A percentile compares a stretch with the other conserved stretches of the same genome.
Evolutionary conservation across 2,797 vertebrate species (phyloP).

Genomic region (Mormyrus hasselquistii): DNA sequence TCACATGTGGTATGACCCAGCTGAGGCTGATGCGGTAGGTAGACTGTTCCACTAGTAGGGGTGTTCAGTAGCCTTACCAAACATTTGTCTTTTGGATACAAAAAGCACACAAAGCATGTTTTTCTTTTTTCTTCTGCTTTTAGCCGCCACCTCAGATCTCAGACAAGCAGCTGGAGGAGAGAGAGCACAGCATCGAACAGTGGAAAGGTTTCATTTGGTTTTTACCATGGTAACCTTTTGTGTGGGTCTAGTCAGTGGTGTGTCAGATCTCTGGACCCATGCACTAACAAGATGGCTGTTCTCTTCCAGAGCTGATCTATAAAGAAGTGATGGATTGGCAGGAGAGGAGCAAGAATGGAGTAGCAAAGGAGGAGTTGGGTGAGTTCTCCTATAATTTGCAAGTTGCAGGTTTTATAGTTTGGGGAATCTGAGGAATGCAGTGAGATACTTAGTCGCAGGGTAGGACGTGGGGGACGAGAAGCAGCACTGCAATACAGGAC

Average conservation of each 20-base stretch:
- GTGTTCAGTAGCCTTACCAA: background rate
- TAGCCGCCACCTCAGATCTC: slow-evolving; percentile 95
- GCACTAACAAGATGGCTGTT: background rate
- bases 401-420: background rate
- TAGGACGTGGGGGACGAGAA: background rate
- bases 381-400: background rate
- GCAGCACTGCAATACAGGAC: too few relatives aligned
- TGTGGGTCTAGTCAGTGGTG: background rate
- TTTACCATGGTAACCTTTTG: background rate
- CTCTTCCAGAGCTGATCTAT: slow-evolving; percentile 82
- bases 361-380: slow-evolving; percentile 77
- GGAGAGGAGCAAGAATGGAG: slow-evolving; percentile 92
- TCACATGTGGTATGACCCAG: slow-evolving; percentile 91
- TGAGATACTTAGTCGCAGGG: background rate
- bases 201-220: slow-evolving; percentile 80
- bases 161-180: slow-evolving; percentile 90
- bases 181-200: slow-evolving; percentile 91
- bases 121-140: slow-evolving; percentile 18
- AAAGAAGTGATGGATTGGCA: slow-evolving; percentile 98
- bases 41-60: slow-evolving; percentile 18
- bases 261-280: background rate
- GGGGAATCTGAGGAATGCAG: background rate
- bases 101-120: background rate
- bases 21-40: slow-evolving; percentile 90
- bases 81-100: background rate